Percentiles rank a stretch among this genome's conserved stretches.
Conservation (phyloP, 2,888 invertebrate species). For the Hipparchia sbordonii region DNA sequence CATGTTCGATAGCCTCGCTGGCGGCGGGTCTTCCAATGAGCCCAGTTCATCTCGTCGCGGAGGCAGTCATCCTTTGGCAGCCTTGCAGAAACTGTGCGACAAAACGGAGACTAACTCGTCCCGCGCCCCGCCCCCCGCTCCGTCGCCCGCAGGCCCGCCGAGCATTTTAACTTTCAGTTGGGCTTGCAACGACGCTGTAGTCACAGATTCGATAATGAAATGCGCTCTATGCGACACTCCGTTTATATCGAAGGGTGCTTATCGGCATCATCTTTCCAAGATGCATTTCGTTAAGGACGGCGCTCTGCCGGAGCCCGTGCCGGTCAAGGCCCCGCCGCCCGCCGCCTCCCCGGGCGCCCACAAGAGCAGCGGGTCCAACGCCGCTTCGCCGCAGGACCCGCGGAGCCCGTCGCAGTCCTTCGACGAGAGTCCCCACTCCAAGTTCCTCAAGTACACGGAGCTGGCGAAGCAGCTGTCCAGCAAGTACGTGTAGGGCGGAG, state of each 20-base stretch:
- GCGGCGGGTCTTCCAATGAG: constrained; percentile 72
- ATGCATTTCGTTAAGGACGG: constrained; percentile 98
- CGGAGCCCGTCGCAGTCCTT: constrained; percentile 85
- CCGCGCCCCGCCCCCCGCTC: constrained; percentile 78
- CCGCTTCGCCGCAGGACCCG: constrained; percentile 80
- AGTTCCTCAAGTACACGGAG: constrained; percentile 99
- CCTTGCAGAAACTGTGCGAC: constrained; percentile 97
- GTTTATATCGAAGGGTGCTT: constrained; percentile 98
- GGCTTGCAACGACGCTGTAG: constrained; percentile 96
- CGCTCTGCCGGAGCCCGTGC: constrained; percentile 89
- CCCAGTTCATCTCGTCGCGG: constrained; percentile 85
- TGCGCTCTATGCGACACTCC: constrained; percentile 98
- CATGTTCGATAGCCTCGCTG: constrained; percentile 94
- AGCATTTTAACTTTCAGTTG: constrained; percentile 95
- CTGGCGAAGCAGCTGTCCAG: constrained; percentile 98
- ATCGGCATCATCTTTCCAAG: constrained; percentile 97
- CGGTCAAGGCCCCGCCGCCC: constrained; percentile 81
- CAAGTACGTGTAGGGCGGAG: constrained; percentile 91
- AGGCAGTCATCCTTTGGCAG: constrained; percentile 95
- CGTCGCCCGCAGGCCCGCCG: constrained; percentile 87
- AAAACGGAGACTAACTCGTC: constrained; percentile 92
- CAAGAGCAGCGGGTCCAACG: constrained; percentile 69
- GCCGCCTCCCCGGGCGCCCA: constrained; percentile 72
- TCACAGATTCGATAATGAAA: constrained; percentile 95
- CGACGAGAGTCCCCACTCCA: constrained; percentile 97